Conservation (phyloP, 1,140 invertebrate genomes). For the Tyrophagus putrescentiae region DNA sequence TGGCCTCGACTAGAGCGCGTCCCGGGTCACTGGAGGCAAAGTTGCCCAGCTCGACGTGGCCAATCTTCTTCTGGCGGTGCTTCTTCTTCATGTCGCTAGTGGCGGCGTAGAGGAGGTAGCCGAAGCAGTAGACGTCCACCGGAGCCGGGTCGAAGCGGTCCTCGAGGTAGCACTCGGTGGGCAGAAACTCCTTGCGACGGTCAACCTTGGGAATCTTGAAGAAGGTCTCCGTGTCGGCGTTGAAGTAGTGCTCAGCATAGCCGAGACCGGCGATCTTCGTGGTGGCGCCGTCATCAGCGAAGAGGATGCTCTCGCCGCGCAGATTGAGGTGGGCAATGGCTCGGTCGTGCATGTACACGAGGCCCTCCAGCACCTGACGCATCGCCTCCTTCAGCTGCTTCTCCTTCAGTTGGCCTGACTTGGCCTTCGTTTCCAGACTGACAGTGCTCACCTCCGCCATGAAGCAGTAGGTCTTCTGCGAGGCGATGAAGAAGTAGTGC, state of each 20-base stretch:
- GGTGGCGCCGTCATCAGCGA: not conserved
- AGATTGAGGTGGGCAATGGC: constrained; percentile 9
- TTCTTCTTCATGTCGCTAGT: not conserved
- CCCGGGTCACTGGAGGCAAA: too few relatives aligned
- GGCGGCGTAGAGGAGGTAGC: not conserved
- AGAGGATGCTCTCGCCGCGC: constrained; percentile 10
- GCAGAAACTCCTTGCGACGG: not conserved
- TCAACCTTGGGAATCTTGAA: constrained; percentile 1
- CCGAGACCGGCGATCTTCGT: not conserved
- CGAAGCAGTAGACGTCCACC: not conserved
- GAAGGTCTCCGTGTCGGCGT: constrained; percentile 9
- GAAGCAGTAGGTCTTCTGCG: not conserved
- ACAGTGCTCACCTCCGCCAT: not conserved
- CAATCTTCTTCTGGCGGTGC: not conserved
- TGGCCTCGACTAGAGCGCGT: too few relatives aligned
- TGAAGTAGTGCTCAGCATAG: not conserved
- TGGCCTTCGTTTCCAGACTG: not conserved
- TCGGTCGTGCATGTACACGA: constrained; percentile 3
- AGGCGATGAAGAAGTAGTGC: not conserved
- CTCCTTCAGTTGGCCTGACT: not conserved
- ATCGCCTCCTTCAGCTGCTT: not conserved
- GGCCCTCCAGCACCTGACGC: not conserved
- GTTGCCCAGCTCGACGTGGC: too few relatives aligned
- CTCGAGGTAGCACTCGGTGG: not conserved
- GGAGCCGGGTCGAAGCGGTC: not conserved